Percentiles rank a stretch among this genome's conserved stretches.
Conservation (phyloP, 2,888 invertebrate species). For the Drosophila gaucha region DNA sequence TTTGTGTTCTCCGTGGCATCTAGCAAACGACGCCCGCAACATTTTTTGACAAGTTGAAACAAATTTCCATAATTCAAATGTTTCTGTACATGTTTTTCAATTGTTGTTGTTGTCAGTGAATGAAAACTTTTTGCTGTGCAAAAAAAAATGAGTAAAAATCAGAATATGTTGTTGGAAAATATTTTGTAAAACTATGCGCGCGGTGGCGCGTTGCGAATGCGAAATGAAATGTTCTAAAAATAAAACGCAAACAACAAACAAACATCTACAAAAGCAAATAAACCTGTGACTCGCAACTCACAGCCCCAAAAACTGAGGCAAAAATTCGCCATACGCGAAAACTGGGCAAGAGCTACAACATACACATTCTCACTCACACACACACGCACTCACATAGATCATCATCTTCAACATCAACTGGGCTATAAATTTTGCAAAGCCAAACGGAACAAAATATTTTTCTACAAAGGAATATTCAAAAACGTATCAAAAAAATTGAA, state of each 20-base stretch:
- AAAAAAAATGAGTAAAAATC: slow-evolving; percentile 14
- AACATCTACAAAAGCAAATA: slow-evolving; percentile 38
- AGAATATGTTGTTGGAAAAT: slow-evolving; percentile 37
- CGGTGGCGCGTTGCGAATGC: slow-evolving; percentile 70
- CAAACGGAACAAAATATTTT: slow-evolving; percentile 19
- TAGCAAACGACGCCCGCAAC: slow-evolving; percentile 7
- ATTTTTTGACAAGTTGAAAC: slow-evolving; percentile 10
- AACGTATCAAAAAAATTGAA: slow-evolving; percentile 12
- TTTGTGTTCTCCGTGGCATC: slow-evolving; percentile 10
- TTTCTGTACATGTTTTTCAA: background rate
- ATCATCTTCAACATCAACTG: slow-evolving; percentile 40
- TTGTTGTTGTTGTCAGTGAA: slow-evolving; percentile 33
- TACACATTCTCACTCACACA: slow-evolving; percentile 1
- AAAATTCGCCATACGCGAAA: slow-evolving; percentile 28
- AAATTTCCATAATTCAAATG: slow-evolving; percentile 14
- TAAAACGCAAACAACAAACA: slow-evolving; percentile 70
- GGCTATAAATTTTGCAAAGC: slow-evolving; percentile 68
- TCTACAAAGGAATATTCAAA: slow-evolving; percentile 27
- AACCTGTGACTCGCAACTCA: slow-evolving; percentile 32
- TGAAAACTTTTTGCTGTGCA: slow-evolving; percentile 48
- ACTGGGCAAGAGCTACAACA: slow-evolving; percentile 32
- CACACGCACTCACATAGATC: slow-evolving; percentile 12
- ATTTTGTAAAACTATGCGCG: slow-evolving; percentile 67
- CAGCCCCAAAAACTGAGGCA: slow-evolving; percentile 24
- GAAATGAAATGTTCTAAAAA: slow-evolving; percentile 71